A percentile compares a stretch with the other conserved stretches of the same genome.
Conservation (phyloP, 2,888 invertebrate species). For the Schrankia costaestrigalis region DNA sequence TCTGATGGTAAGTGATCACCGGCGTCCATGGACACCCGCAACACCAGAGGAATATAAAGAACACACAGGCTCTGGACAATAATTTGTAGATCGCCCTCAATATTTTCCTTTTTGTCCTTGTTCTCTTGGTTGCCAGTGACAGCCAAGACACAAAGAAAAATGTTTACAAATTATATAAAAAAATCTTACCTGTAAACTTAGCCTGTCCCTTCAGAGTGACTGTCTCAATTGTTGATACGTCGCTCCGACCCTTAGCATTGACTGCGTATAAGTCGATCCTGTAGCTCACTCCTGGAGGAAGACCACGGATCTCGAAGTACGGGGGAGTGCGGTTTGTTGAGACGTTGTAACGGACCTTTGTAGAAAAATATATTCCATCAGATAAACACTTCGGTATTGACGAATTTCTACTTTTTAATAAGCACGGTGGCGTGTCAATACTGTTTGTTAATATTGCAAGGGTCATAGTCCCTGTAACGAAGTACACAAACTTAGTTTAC, state of each 20-base stretch:
- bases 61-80: too few relatives aligned
- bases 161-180: constrained; percentile 7
- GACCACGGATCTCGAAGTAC: constrained; percentile 84
- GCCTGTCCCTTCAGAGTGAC: constrained; percentile 93
- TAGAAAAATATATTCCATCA: constrained; percentile 14
- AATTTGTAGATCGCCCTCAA: too few relatives aligned
- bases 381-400: too few relatives aligned
- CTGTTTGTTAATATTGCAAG: too few relatives aligned
- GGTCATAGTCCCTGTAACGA: too few relatives aligned
- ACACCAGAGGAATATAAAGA: too few relatives aligned
- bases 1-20: too few relatives aligned
- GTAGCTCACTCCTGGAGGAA: constrained; percentile 88
- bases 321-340: constrained; percentile 83
- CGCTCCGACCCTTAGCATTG: constrained; percentile 93
- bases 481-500: too few relatives aligned
- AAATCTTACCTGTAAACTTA: constrained; percentile 91
- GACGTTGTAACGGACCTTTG: constrained; percentile 81
- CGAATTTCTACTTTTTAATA: too few relatives aligned
- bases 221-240: constrained; percentile 90
- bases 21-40: too few relatives aligned
- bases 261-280: constrained; percentile 91
- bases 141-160: neutral
- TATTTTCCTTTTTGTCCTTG: too few relatives aligned
- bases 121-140: neutral
- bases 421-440: too few relatives aligned